phyloP scores from a whole-genome alignment of 2,888 invertebrate species.

The Allygus modestus region DNA sequence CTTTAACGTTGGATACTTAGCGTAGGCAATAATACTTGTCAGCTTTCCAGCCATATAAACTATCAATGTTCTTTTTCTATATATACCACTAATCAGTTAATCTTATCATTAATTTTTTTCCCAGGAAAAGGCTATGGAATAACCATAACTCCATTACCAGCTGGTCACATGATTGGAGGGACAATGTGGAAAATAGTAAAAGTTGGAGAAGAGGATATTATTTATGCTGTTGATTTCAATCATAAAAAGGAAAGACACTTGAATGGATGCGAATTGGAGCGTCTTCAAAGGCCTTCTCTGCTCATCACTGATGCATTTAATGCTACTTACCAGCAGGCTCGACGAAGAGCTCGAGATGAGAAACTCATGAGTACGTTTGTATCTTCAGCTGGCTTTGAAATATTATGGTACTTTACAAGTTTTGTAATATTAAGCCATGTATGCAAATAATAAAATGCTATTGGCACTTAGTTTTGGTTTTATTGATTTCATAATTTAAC shows the following conservation, averaged over 20 bases:
- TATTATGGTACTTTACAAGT: background rate
- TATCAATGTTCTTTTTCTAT: too few relatives aligned
- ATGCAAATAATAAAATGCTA: too few relatives aligned
- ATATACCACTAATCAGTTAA: too few relatives aligned
- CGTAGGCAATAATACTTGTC: too few relatives aligned
- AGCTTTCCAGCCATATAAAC: too few relatives aligned
- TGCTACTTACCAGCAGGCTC: constrained; percentile 94
- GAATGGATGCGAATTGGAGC: constrained; percentile 96
- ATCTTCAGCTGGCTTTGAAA: background rate
- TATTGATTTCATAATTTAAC: too few relatives aligned
- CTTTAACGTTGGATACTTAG: too few relatives aligned
- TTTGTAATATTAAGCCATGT: too few relatives aligned
- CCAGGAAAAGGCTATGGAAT: constrained; percentile 96
- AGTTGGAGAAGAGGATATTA: constrained; percentile 98
- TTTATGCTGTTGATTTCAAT: constrained; percentile 99
- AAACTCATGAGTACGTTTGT: constrained; percentile 91
- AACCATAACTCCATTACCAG: constrained; percentile 95
- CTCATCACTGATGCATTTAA: constrained; percentile 98
- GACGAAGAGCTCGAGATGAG: constrained; percentile 94
- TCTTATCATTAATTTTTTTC: too few relatives aligned
- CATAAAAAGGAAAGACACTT: constrained; percentile 99
- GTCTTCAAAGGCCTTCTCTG: constrained; percentile 93
- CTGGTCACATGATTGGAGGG: constrained; percentile 99
- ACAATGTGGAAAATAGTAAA: constrained; percentile 99
- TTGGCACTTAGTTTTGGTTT: too few relatives aligned